Base-by-base conservation (phyloP, 2,888 invertebrate genomes). In the Clitarchus hookeri region DNA sequence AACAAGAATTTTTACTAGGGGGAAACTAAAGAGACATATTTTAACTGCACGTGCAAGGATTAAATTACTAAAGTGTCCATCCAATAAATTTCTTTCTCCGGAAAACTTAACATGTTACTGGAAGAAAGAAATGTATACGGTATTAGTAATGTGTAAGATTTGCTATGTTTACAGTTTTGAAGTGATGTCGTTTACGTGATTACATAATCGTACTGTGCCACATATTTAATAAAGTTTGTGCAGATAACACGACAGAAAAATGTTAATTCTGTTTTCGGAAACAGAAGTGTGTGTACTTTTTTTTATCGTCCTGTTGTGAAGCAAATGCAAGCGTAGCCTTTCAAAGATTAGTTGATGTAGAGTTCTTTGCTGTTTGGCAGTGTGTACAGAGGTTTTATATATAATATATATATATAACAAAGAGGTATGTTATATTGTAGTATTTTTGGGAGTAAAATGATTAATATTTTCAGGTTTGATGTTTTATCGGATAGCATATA, bases 391-490 rank as follows among this genome's bases (percentile, higher is more conserved):
- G n/a, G 36, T 84, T 84, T 85, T 85, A 83, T 86, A 78, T 44
- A 84, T 44, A 6, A 78, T 25, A 78, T 78, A 78, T 78, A 82
- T 82, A 82, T 82, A 82, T 82, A 82, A 82, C 23, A 44, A 65
- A 65, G n/a, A 65, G 16, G 65, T 78, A 86, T 79, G 82, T 79
- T 87, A 78, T 83, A 82, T 79, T 85, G 79, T 86, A 83, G 85
- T 86, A 85, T 87, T 87, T 86, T 86, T 87, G 87, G 87, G 86
- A 86, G 87, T 85, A 84, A 84, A 80, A 27, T 26, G 27, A 27
- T 84, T 83, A 25, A 26, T n/a, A 65, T 84, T 77, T 48, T 27
- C 23, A 85, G 36, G 13, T 44, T 44, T 44, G 0, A 2, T 65
- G 65, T 65, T 65, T 65, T 11, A 13, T 65, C 23, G 3, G 19